phyloP scores from a whole-genome alignment of 2,797 vertebrate genomes.

The Protosalanx chinensis region DNA sequence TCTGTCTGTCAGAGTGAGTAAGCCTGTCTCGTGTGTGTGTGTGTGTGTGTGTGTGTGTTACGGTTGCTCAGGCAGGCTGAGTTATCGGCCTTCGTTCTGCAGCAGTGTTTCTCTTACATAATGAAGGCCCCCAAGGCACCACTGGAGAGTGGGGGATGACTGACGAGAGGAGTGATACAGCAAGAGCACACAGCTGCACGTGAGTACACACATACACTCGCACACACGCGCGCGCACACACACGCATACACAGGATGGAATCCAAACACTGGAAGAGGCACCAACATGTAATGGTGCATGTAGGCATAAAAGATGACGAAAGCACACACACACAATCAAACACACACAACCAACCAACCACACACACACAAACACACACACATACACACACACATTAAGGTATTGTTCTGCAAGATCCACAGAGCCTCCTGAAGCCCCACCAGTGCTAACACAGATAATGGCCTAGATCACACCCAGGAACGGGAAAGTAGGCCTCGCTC shows the following conservation, averaged over 20 bases:
- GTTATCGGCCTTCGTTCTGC: conserved; percentile 60
- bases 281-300: conserved; percentile 42
- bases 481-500: conserved; percentile 76
- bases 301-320: conserved; percentile 9
- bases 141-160: conserved; percentile 58
- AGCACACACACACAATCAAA: not conserved
- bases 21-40: conserved; percentile 6
- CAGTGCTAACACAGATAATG: conserved; percentile 84
- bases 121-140: conserved; percentile 66
- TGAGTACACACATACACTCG: conserved; percentile 39
- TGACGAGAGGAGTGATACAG: conserved; percentile 62
- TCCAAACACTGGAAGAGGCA: conserved; percentile 35
- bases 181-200: conserved; percentile 65
- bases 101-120: conserved; percentile 74
- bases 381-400: conserved; percentile 51
- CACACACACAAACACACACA: conserved; percentile 26
- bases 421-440: conserved; percentile 74
- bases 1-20: conserved; percentile 8
- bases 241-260: conserved; percentile 14
- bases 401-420: conserved; percentile 76
- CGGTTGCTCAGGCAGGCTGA: conserved; percentile 38
- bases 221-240: conserved; percentile 32
- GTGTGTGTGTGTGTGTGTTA: conserved; percentile 16
- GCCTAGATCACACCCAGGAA: conserved; percentile 81
- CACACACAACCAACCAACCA: not conserved